phyloP scores from a whole-genome alignment of 2,888 invertebrate genomes.

The Aplocera efformata region DNA sequence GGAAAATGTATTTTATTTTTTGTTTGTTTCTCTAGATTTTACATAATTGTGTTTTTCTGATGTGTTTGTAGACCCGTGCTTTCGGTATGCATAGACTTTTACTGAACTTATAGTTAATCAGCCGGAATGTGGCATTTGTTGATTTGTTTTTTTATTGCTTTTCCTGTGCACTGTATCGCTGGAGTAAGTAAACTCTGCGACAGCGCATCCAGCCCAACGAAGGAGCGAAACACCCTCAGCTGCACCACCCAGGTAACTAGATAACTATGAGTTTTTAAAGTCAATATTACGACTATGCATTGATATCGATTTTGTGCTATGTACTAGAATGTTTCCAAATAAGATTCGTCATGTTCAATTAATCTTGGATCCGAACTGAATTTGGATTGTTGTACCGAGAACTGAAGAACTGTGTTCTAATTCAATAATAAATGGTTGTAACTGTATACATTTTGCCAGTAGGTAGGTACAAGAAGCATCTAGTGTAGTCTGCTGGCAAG shows the following conservation, averaged over 20 bases:
- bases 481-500: too few species aligned
- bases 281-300: not conserved
- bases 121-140: conserved; percentile 40
- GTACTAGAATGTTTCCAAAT: too few species aligned
- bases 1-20: conserved; percentile 18
- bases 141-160: conserved; percentile 45
- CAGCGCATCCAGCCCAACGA: conserved; percentile 37
- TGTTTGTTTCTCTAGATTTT: conserved; percentile 11
- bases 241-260: conserved; percentile 61
- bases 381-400: too few species aligned
- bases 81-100: conserved; percentile 27
- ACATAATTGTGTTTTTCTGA: conserved; percentile 10
- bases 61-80: conserved; percentile 4
- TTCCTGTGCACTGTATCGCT: conserved; percentile 45
- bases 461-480: too few species aligned
- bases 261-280: not conserved
- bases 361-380: too few species aligned
- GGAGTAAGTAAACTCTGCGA: conserved; percentile 50
- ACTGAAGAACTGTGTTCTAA: too few species aligned
- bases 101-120: conserved; percentile 14
- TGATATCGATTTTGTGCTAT: conserved; percentile 14
- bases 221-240: conserved; percentile 42
- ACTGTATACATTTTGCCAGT: too few species aligned
- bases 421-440: too few species aligned
- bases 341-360: too few species aligned